Base-by-base conservation (phyloP, 2,113 vertebrate species). In the Platichthys flesus region DNA sequence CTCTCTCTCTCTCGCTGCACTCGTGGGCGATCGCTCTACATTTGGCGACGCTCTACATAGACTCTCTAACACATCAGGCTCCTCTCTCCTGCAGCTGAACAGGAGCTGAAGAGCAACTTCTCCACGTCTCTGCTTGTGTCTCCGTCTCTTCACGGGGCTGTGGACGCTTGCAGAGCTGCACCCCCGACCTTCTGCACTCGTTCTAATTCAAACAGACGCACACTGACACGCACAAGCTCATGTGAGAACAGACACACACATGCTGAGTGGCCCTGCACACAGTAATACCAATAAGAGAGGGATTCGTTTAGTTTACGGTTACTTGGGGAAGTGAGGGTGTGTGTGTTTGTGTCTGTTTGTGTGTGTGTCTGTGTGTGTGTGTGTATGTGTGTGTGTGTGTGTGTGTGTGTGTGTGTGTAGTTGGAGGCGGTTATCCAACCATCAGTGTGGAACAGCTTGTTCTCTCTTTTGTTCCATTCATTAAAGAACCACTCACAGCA, bases 1-100 rank as follows among this genome's bases (percentile, higher is more conserved):
- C 76, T 26, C 54, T 75, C 82, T 65, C 74, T 58, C 63, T 54
- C 63, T 74, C 42, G 82, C 81, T 79, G 87, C 86, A 87, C 89
- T 88, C 76, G 90, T 90, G 90, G 90, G 89, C 73, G 79, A 90
- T 71, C 75, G 81, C 75, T 91, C 91, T 83, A 89, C 90, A 87
- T 93, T 91, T 76, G 69, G 82, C 26, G 51, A 61, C 31, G 35
- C 75, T 79, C 85, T 71, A 85, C 78, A 78, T 70, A 52, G 70
- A 85, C 85, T 73, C 63, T 72, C 63, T 72, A 37, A 82, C 76
- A 67, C 63, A 74, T 78, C 67, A 63, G 72, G 85, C 78, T 63
- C 71, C 61, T 81, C 80, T 58, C 84, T 58, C 84, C 28, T 64
- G 83, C 78, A 79, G 71, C 78, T 88, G 77, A 81, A 54, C 13